These are phyloP conservation scores for Nymphalis polychloros DNA, from an alignment of 2,888 invertebrate species.

Conservation along the genomic window DNA sequence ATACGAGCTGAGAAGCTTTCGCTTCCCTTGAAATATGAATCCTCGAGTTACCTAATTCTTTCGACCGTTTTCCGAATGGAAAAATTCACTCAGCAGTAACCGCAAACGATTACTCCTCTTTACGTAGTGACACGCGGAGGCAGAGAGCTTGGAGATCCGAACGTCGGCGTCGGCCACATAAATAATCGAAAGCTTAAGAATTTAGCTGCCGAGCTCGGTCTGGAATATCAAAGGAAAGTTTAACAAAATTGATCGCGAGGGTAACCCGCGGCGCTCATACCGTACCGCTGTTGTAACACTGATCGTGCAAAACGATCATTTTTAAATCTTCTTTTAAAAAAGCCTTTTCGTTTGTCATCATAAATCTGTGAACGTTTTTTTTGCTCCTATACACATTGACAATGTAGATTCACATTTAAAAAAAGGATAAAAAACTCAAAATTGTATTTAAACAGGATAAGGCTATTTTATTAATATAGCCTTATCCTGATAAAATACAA, in stretches of 20 bases:
- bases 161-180: slow-evolving; percentile 59
- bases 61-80: slow-evolving; percentile 72
- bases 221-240: slow-evolving; percentile 63
- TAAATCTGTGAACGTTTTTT: background rate
- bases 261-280: slow-evolving; percentile 24
- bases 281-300: slow-evolving; percentile 23
- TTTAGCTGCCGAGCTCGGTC: slow-evolving; percentile 52
- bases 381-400: background rate
- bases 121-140: slow-evolving; percentile 59
- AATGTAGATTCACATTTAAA: background rate
- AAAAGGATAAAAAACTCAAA: too few relatives aligned
- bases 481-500: too few relatives aligned
- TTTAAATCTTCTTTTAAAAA: slow-evolving; percentile 9
- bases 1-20: slow-evolving; percentile 47
- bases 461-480: too few relatives aligned
- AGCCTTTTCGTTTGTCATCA: background rate
- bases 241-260: slow-evolving; percentile 59
- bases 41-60: slow-evolving; percentile 67
- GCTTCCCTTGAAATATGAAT: slow-evolving; percentile 66
- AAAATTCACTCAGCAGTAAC: slow-evolving; percentile 72
- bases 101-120: slow-evolving; percentile 71
- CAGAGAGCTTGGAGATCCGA: slow-evolving; percentile 48
- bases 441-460: too few relatives aligned
- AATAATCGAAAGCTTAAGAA: slow-evolving; percentile 75
- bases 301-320: slow-evolving; percentile 23